phyloP scores from a whole-genome alignment of 2,113 vertebrate species.

The Pedionomus torquatus region DNA sequence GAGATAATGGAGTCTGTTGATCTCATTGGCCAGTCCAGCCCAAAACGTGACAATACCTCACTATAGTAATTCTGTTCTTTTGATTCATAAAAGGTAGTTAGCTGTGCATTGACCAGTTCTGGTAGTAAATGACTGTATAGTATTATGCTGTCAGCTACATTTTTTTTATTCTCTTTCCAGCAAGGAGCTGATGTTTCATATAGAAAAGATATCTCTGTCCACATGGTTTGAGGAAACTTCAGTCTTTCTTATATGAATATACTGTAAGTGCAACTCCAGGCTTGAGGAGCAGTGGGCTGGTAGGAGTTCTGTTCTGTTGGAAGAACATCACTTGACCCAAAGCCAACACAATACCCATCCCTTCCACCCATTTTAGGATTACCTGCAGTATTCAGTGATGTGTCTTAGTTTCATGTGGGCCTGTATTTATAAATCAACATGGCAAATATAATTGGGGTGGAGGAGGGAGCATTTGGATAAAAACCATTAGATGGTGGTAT shows the following conservation, averaged over 20 bases:
- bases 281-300: background rate
- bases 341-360: background rate
- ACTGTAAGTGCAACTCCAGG: background rate
- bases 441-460: background rate
- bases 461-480: background rate
- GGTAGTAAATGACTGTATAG: background rate
- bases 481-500: background rate
- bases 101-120: background rate
- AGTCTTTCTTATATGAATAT: background rate
- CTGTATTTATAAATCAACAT: background rate
- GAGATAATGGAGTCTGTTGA: background rate
- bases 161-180: background rate
- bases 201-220: background rate
- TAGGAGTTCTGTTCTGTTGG: background rate
- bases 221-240: accelerated
- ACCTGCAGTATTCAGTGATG: background rate
- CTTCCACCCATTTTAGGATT: background rate
- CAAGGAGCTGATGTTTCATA: background rate
- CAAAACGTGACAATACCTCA: background rate
- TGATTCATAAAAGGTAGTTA: background rate
- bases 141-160: background rate
- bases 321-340: background rate
- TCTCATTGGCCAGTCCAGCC: background rate
- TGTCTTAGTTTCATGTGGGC: background rate
- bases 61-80: background rate